phyloP scores from a whole-genome alignment of 2,113 vertebrate species.

The Cyanocitta stelleri region DNA sequence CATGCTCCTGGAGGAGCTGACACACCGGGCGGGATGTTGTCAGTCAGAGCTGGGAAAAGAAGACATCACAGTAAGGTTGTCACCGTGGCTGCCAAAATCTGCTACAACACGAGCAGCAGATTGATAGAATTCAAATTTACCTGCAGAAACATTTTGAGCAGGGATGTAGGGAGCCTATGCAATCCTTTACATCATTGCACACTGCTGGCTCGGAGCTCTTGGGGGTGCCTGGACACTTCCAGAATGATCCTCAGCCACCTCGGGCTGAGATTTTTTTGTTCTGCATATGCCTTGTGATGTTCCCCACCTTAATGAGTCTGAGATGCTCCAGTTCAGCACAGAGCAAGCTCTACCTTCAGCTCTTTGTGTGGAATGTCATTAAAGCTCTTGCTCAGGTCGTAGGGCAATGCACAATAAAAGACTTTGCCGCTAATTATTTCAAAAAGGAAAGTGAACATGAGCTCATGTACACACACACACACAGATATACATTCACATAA shows the following conservation, averaged over 20 bases:
- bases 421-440: slow-evolving; percentile 59
- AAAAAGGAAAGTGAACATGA: slow-evolving; percentile 13
- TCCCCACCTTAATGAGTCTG: not conserved
- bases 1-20: not conserved
- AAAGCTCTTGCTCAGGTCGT: slow-evolving; percentile 36
- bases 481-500: slow-evolving; percentile 40
- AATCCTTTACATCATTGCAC: not conserved
- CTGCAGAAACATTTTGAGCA: not conserved
- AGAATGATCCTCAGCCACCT: not conserved
- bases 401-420: slow-evolving; percentile 12
- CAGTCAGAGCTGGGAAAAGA: not conserved
- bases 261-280: not conserved
- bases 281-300: not conserved
- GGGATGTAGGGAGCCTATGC: not conserved
- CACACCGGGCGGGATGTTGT: not conserved
- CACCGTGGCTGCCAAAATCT: not conserved
- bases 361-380: slow-evolving; percentile 20
- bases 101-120: not conserved
- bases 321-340: not conserved
- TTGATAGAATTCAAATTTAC: not conserved
- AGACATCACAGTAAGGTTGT: not conserved
- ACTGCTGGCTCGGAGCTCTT: not conserved
- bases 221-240: not conserved
- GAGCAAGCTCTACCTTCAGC: not conserved
- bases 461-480: not conserved